Evolutionary conservation across 2,888 invertebrate species (phyloP).

Genomic region (Congeria kusceri): DNA sequence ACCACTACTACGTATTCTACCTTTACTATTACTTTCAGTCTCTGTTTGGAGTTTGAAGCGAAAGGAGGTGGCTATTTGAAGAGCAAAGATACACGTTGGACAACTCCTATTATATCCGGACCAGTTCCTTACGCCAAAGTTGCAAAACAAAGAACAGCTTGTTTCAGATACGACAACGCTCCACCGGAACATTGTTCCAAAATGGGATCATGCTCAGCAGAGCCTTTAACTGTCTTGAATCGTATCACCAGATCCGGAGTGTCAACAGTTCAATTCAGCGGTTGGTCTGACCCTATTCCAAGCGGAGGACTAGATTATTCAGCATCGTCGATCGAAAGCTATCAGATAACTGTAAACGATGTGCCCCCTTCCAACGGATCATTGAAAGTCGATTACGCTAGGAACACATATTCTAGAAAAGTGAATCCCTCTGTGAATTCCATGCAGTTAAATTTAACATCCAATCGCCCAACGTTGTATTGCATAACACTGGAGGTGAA

Average conservation of each 20-base stretch:
- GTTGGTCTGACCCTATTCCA: constrained; percentile 34
- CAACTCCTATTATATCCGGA: background rate
- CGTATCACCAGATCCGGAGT: constrained; percentile 6
- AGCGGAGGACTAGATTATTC: background rate
- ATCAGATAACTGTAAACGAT: constrained; percentile 18
- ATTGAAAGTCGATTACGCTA: background rate
- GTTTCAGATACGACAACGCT: constrained; percentile 28
- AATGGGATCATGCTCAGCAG: background rate
- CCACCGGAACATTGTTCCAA: constrained; percentile 18
- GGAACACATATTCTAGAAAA: background rate
- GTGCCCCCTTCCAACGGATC: background rate
- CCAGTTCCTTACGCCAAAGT: constrained; percentile 28
- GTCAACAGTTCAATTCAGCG: background rate
- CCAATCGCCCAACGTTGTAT: constrained; percentile 43
- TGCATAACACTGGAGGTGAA: constrained; percentile 53
- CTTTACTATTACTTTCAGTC: constrained; percentile 24
- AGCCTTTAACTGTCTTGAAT: background rate
- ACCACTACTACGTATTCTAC: too few species aligned
- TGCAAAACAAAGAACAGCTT: background rate
- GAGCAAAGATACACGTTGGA: constrained; percentile 3
- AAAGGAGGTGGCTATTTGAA: constrained; percentile 55
- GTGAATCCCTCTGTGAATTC: background rate
- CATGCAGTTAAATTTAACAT: constrained; percentile 5
- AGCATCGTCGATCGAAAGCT: constrained; percentile 16
- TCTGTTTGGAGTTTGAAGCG: constrained; percentile 45